phyloP scores from a whole-genome alignment of 2,888 invertebrate species.

The Dysmachus trigonus region DNA sequence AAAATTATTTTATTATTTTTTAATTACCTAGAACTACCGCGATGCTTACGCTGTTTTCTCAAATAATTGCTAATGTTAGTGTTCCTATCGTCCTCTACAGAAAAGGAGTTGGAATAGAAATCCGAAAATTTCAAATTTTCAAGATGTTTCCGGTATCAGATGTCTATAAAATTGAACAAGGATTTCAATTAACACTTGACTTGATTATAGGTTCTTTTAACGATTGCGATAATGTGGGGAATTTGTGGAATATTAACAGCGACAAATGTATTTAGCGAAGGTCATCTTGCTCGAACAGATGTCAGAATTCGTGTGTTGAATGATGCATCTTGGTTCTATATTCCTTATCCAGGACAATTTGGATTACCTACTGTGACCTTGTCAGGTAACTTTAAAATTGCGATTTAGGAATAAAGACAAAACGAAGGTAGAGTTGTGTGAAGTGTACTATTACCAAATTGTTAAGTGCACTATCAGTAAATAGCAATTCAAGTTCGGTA shows the following conservation, averaged over 20 bases:
- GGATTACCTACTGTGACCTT: slow-evolving; percentile 77
- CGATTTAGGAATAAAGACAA: not conserved
- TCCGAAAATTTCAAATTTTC: slow-evolving; percentile 76
- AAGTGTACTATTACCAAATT: too few species aligned
- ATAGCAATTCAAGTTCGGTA: too few species aligned
- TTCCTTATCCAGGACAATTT: slow-evolving; percentile 87
- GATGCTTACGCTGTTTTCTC: slow-evolving; percentile 81
- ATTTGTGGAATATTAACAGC: slow-evolving; percentile 76
- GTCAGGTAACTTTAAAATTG: slow-evolving; percentile 53
- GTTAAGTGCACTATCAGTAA: not conserved
- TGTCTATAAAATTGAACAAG: not conserved
- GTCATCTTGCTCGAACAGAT: slow-evolving; percentile 79
- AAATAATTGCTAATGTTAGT: slow-evolving; percentile 74
- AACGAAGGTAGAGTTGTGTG: too few species aligned
- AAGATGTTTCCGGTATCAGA: slow-evolving; percentile 79
- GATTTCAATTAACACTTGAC: not conserved
- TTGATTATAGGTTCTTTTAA: slow-evolving; percentile 70
- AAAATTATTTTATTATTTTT: not conserved
- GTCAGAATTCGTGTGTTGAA: slow-evolving; percentile 73
- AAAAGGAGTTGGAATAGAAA: slow-evolving; percentile 67
- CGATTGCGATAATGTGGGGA: slow-evolving; percentile 80
- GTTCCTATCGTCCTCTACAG: slow-evolving; percentile 71
- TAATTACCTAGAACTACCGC: slow-evolving; percentile 72
- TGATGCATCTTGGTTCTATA: slow-evolving; percentile 81
- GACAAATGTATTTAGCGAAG: slow-evolving; percentile 70